Conservation (phyloP, 2,113 vertebrate genomes). For the Ctenodactylus gundi region DNA sequence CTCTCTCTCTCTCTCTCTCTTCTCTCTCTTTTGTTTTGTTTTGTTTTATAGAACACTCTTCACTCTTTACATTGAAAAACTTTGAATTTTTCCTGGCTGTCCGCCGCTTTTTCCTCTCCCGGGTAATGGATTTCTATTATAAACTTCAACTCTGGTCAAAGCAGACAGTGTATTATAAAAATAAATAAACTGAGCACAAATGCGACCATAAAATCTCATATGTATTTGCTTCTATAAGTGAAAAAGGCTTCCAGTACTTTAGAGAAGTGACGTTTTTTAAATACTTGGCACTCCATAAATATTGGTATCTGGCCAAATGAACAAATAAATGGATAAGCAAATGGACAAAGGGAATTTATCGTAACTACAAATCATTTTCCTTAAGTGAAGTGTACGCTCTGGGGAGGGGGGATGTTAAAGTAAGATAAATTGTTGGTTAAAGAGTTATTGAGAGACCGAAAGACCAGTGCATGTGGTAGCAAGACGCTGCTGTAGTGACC, state of each 20-base stretch:
- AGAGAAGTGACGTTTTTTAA: constrained; percentile 59
- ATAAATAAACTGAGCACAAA: constrained; percentile 58
- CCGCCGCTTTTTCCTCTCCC: constrained; percentile 65
- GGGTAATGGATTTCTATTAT: constrained; percentile 69
- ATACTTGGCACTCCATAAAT: constrained; percentile 26
- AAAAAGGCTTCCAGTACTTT: constrained; percentile 57
- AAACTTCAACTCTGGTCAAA: constrained; percentile 72
- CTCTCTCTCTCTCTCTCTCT: constrained; percentile 54
- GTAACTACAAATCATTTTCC: constrained; percentile 68
- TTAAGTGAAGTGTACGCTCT: constrained; percentile 64
- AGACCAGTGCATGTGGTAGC: constrained; percentile 54
- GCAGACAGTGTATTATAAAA: constrained; percentile 59
- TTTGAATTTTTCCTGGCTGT: constrained; percentile 36
- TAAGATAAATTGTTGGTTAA: constrained; percentile 73
- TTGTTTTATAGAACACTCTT: constrained; percentile 56
- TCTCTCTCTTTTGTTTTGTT: no score
- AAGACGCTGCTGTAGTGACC: constrained; percentile 66
- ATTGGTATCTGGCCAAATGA: constrained; percentile 45
- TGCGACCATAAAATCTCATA: constrained; percentile 56
- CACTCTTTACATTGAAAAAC: constrained; percentile 66
- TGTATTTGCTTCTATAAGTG: constrained; percentile 66
- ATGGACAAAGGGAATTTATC: constrained; percentile 50
- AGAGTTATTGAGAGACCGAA: constrained; percentile 58
- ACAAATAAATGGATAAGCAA: constrained; percentile 39
- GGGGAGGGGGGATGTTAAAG: constrained; percentile 46